Percentiles rank a stretch among this genome's conserved stretches.
Conservation (phyloP, 1,140 invertebrate genomes). For the Drosophila sulfurigaster region DNA sequence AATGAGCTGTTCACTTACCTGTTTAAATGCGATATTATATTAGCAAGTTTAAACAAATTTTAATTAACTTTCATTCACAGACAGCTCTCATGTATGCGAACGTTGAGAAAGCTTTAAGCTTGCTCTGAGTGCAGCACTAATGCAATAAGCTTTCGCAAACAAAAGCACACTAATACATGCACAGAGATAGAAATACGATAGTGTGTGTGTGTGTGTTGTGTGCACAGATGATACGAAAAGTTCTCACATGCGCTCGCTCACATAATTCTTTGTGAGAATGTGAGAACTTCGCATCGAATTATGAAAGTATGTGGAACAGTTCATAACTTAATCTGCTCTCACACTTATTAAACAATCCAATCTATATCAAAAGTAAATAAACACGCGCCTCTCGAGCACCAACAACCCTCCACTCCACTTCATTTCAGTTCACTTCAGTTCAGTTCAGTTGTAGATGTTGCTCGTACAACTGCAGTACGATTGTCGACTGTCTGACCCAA, state of each 20-base stretch:
- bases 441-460: background rate
- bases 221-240: background rate
- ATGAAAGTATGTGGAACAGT: slow-evolving; percentile 28
- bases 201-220: background rate
- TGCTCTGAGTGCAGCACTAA: background rate
- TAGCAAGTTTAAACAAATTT: background rate
- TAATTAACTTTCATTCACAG: background rate
- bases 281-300: slow-evolving; percentile 38
- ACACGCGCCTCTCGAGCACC: slow-evolving; percentile 63
- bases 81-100: background rate
- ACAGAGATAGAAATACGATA: background rate
- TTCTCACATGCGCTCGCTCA: slow-evolving; percentile 1
- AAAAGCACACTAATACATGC: slow-evolving; percentile 8
- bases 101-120: background rate
- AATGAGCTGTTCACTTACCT: slow-evolving; percentile 12
- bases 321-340: slow-evolving; percentile 60
- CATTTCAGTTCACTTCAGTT: background rate
- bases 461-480: slow-evolving; percentile 48
- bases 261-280: slow-evolving; percentile 2
- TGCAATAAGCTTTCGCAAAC: background rate
- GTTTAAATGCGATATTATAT: background rate
- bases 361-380: slow-evolving; percentile 81
- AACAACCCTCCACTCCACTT: slow-evolving; percentile 46
- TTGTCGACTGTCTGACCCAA: slow-evolving; percentile 71
- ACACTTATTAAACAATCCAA: slow-evolving; percentile 69